Evolutionary conservation across 2,797 vertebrate genomes (phyloP), one percentile per base, ranked within the genome.

Genomic region (Pangasius krempfi): DNA sequence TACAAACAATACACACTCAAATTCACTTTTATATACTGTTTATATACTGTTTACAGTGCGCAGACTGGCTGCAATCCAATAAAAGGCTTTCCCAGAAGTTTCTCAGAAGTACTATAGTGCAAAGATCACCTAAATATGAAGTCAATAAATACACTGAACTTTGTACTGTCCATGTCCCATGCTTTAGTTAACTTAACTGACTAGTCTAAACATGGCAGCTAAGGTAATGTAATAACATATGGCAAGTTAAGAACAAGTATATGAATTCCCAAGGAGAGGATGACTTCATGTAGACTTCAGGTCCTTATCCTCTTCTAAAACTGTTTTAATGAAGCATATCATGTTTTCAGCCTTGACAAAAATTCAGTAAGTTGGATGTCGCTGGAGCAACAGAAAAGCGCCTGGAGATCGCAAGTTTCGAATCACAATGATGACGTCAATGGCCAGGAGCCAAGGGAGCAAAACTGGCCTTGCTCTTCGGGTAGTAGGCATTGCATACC

Each of bases 1-100:
- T 13, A 93, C 84, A 92, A 87, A 86, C 86, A 79, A 44, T 68
- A 92, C n/a, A 72, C 85, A 84, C 47, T 64, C 52, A 92, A 82
- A 92, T 92, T n/a, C 44, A 52, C 13, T 90, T 90, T 88, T 91
- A 88, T 90, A 86, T 50, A 92, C n/a, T n/a, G n/a, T n/a, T n/a
- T n/a, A n/a, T n/a, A n/a, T n/a, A n/a, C n/a, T 68, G 47, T 85
- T 91, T 81, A 90, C 87, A 80, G 52, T 80, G n/a, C 2, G 25
- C 73, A 89, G 88, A 82, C 54, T 30, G 52, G 16, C 22, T 44
- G 37, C 37, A 62, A 52, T 75, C 16, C 25, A 75, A 76, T 40
- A 62, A 64, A 64, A 88, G 14, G n/a, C n/a, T 37, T 62, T 47
- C 12, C 40, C 27, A 40, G 54, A 52, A 14, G 54, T 76, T 60